These are phyloP conservation scores for Cardiocondyla obscurior DNA, from an alignment of 1,140 invertebrate genomes.

Conservation along the genomic window DNA sequence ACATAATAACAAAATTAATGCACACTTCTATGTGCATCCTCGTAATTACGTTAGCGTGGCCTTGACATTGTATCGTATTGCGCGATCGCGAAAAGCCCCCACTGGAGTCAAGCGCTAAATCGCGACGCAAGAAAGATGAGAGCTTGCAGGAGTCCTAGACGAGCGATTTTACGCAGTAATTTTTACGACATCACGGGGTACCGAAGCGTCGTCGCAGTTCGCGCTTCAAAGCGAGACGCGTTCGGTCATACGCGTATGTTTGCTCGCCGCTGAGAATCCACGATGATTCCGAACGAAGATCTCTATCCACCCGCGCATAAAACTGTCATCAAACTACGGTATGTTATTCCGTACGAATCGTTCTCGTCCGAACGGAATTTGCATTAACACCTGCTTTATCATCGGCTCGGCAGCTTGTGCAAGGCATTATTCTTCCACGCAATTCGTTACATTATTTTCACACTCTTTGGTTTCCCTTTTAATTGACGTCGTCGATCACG, in stretches of 20 bases:
- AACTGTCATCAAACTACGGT: slow-evolving; percentile 76
- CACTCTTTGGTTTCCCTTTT: not conserved
- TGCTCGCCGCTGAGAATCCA: not conserved
- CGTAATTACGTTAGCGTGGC: slow-evolving; percentile 51
- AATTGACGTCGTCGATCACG: not conserved
- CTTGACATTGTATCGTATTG: slow-evolving; percentile 60
- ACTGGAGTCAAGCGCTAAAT: slow-evolving; percentile 51
- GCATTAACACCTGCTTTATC: not conserved
- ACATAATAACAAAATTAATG: no score
- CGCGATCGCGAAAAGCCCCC: slow-evolving; percentile 13
- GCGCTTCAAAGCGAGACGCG: not conserved
- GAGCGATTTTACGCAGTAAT: slow-evolving; percentile 78
- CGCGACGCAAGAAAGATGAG: slow-evolving; percentile 59
- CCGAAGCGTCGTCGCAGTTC: slow-evolving; percentile 29
- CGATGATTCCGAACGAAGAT: slow-evolving; percentile 75
- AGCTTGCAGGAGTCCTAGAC: slow-evolving; percentile 50
- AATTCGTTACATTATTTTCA: not conserved
- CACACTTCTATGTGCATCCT: not conserved
- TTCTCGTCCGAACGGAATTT: not conserved
- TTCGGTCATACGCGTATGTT: not conserved
- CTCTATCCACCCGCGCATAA: slow-evolving; percentile 78
- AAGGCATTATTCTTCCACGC: not conserved
- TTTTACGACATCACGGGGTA: slow-evolving; percentile 72
- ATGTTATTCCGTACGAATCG: slow-evolving; percentile 47
- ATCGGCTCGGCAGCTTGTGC: not conserved